Base-by-base conservation (phyloP, 2,888 invertebrate species). In the Myathropa florea region DNA sequence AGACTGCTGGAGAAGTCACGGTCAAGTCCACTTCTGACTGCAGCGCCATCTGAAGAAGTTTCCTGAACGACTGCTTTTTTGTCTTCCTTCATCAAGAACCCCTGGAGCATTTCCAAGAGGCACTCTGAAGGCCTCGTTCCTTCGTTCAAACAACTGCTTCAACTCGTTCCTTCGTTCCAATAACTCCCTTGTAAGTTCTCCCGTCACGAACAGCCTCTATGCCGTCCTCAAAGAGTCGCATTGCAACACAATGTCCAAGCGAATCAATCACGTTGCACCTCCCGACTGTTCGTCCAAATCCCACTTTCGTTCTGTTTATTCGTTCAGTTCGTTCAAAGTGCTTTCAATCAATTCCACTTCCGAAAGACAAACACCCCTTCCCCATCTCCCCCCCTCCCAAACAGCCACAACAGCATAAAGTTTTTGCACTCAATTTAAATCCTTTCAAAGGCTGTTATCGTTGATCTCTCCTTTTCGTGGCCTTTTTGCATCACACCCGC, bases 391-490 rank as follows among this genome's bases (percentile, higher is more conserved):
- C 57, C n/a, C 33, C 21, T 23, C 24, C 57, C 10, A 6, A 55
- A 70, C 28, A 59, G 12, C 59, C 55, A 59, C 33, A 33, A 79
- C 33, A 64, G 64, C 36, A 65, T n/a, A 0, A 64, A 70, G 71
- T 28, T 70, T 84, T 80, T 80, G 60, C 80, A 70, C 70, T 84
- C 75, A 75, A 84, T 79, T 84, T 65, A 75, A 80, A 84, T 80
- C 70, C 79, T 67, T 76, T 75, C 63, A 73, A 55, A 55, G 55
- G 59, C 75, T 61, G 28, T 18, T 79, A 70, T 65, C 80, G 75
- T 80, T 84, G 70, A 75, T 75, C 75, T 75, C 75, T 18, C 53
- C 70, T 75, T 60, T 67, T 24, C 26, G 33, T 21, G 18, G n/a
- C n/a, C 14, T 6, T n/a, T 39, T 46, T 55, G 39, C 64, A 28